A percentile compares a stretch with the other conserved stretches of the same genome.
Conservation (phyloP, 2,113 vertebrate species). For the Phoenicopterus ruber region DNA sequence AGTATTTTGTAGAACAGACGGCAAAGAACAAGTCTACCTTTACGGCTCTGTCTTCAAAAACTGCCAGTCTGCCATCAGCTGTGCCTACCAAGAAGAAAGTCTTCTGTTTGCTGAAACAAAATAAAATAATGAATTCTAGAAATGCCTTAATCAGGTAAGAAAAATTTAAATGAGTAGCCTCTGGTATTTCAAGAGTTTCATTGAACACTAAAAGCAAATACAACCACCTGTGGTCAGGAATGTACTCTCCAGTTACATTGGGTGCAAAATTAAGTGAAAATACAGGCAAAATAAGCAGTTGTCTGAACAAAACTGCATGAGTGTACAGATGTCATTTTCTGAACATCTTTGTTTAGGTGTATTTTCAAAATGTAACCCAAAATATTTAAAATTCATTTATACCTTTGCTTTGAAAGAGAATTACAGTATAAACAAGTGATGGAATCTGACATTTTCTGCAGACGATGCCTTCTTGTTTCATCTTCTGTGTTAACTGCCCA, state of each 20-base stretch:
- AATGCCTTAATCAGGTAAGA: neutral
- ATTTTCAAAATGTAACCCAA: neutral
- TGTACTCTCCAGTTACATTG: neutral
- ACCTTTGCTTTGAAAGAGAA: constrained; percentile 78
- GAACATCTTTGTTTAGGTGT: neutral
- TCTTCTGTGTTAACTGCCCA: constrained; percentile 78
- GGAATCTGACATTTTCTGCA: constrained; percentile 86
- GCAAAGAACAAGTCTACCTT: constrained; percentile 76
- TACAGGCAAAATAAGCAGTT: neutral
- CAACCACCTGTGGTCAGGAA: neutral
- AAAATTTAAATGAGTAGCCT: neutral
- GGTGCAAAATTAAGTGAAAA: neutral
- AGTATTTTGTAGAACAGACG: neutral
- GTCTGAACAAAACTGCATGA: neutral
- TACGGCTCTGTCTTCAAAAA: constrained; percentile 89
- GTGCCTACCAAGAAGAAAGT: constrained; percentile 90
- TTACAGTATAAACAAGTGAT: constrained; percentile 89
- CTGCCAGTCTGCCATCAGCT: constrained; percentile 84
- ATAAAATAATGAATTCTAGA: neutral
- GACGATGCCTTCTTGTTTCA: constrained; percentile 69
- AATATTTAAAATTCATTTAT: neutral
- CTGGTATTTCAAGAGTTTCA: neutral
- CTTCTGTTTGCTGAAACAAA: constrained; percentile 83
- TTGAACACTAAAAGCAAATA: neutral
- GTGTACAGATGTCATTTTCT: neutral